Evolutionary conservation across 92 coral and sea anemone species (phyloP).

Genomic region (Hydrozoanthus gracilis): DNA sequence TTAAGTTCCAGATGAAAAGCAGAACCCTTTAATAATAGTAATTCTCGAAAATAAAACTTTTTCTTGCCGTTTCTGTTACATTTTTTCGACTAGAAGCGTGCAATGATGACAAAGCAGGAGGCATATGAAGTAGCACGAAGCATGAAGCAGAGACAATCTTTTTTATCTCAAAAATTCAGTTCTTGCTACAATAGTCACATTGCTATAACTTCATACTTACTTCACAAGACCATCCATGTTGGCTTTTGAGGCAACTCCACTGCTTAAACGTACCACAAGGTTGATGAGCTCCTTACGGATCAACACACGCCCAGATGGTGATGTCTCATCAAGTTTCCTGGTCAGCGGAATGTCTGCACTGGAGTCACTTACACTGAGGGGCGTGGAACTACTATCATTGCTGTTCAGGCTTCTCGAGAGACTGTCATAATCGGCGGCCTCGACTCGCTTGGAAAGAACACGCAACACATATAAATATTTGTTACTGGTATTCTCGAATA

Average conservation of each 20-base stretch:
- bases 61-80: too few relatives aligned
- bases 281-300: constrained; percentile 83
- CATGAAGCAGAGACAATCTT: too few relatives aligned
- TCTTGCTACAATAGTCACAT: too few relatives aligned
- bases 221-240: constrained; percentile 87
- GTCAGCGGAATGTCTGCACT: constrained; percentile 41
- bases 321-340: constrained; percentile 71
- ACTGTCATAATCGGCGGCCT: constrained; percentile 37
- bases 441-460: constrained; percentile 26
- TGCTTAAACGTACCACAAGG: constrained; percentile 86
- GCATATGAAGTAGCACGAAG: too few relatives aligned
- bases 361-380: constrained; percentile 38
- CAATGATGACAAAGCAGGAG: too few relatives aligned
- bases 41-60: too few relatives aligned
- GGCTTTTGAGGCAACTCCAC: constrained; percentile 91
- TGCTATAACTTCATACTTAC: constrained; percentile 76
- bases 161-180: too few relatives aligned
- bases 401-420: constrained; percentile 38
- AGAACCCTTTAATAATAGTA: too few relatives aligned
- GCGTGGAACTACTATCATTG: constrained; percentile 45
- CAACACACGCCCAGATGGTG: constrained; percentile 72
- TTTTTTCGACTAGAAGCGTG: too few relatives aligned
- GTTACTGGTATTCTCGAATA: too few relatives aligned
- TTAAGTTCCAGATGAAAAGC: too few relatives aligned
- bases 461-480: not conserved